Percentiles rank a stretch among this genome's conserved stretches.
phyloP scores from a whole-genome alignment of 2,888 invertebrate species.

The Sesia apiformis region DNA sequence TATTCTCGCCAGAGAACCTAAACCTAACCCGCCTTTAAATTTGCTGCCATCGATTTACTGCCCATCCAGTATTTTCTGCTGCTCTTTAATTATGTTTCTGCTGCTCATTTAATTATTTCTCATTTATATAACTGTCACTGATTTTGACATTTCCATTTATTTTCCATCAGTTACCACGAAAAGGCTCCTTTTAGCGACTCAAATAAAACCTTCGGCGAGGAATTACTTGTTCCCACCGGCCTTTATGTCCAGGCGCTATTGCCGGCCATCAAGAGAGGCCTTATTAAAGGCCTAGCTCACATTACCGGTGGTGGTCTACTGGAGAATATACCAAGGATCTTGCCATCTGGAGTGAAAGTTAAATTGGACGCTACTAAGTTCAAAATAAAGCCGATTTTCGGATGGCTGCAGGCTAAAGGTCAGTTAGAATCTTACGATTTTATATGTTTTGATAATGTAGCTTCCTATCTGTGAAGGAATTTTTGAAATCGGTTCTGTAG shows the following conservation, averaged over 20 bases:
- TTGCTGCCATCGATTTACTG: too few relatives aligned
- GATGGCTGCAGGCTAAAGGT: constrained; percentile 89
- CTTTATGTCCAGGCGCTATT: constrained; percentile 88
- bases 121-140: too few relatives aligned
- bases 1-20: too few relatives aligned
- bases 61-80: too few relatives aligned
- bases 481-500: too few relatives aligned
- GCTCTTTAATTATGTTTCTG: too few relatives aligned
- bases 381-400: constrained; percentile 85
- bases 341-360: constrained; percentile 80
- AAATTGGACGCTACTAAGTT: constrained; percentile 82
- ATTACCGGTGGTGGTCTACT: constrained; percentile 94
- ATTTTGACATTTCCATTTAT: too few relatives aligned
- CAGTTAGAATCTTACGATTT: constrained; percentile 4
- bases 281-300: constrained; percentile 92
- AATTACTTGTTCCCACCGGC: constrained; percentile 88
- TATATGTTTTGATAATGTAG: too few relatives aligned
- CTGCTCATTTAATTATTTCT: too few relatives aligned
- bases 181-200: constrained; percentile 52
- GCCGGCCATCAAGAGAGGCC: constrained; percentile 79
- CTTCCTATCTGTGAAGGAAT: too few relatives aligned
- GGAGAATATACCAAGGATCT: constrained; percentile 90
- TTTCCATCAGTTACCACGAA: constrained; percentile 40
- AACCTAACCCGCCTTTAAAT: too few relatives aligned
- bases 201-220: constrained; percentile 77